A percentile compares a stretch with the other conserved stretches of the same genome.
Evolutionary conservation across 2,113 vertebrate species (phyloP).

Genomic region (Alouatta palliata): DNA sequence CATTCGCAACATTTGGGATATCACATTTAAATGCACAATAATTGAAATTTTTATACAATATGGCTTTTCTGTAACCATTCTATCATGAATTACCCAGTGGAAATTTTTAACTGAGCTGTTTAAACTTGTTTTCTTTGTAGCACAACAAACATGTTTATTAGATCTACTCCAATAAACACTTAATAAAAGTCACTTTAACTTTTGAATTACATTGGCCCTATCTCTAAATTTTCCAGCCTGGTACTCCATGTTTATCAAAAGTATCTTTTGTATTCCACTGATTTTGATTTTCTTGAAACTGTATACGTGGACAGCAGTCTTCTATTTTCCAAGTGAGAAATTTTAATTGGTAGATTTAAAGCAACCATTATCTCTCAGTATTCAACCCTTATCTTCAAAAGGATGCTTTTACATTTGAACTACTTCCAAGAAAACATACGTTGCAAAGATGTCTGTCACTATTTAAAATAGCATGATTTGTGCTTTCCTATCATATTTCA

Average conservation of each 20-base stretch:
- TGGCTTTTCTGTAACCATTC: neutral
- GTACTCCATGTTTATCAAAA: neutral
- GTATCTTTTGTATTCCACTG: neutral
- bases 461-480: neutral
- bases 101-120: neutral
- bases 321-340: slow-evolving; percentile 36
- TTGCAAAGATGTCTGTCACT: neutral
- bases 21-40: neutral
- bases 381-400: neutral
- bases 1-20: neutral
- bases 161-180: neutral
- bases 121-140: neutral
- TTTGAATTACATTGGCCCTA: neutral
- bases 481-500: neutral
- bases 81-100: neutral
- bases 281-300: neutral
- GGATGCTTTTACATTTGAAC: neutral
- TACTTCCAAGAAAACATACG: neutral
- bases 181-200: neutral
- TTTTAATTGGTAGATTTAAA: slow-evolving; percentile 45
- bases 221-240: neutral
- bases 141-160: neutral
- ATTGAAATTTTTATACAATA: neutral
- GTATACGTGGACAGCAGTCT: neutral
- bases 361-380: neutral